phyloP scores from a whole-genome alignment of 2,113 vertebrate species.

The Hippotragus niger region DNA sequence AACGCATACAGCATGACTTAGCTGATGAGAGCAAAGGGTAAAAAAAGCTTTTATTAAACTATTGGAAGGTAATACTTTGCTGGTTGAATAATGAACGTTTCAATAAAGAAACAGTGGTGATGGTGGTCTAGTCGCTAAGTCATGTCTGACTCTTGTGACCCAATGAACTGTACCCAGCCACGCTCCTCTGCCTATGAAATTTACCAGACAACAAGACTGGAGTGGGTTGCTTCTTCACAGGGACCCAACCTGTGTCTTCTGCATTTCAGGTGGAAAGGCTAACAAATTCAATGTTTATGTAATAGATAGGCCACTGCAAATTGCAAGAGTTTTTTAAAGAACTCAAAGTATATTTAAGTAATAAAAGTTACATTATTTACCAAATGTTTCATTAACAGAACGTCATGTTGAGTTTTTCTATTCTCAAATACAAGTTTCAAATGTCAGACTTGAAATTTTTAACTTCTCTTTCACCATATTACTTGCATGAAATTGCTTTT shows the following conservation, averaged over 20 bases:
- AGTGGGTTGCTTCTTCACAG: not conserved
- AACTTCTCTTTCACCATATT: not conserved
- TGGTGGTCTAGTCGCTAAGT: not conserved
- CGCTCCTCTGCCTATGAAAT: not conserved
- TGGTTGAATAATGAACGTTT: not conserved
- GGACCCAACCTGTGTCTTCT: not conserved
- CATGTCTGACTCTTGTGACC: not conserved
- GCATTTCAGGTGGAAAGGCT: not conserved
- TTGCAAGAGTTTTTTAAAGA: not conserved
- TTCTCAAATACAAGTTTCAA: not conserved
- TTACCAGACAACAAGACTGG: not conserved
- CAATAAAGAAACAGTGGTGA: not conserved
- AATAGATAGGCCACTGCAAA: not conserved
- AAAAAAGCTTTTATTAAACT: not conserved
- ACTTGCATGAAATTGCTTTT: not conserved
- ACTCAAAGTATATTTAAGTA: not conserved
- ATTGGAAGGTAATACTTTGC: not conserved
- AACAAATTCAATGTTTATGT: not conserved
- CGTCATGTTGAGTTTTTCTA: not conserved
- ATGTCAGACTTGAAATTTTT: not conserved
- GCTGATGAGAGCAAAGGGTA: not conserved
- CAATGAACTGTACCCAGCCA: fast-evolving
- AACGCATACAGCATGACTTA: not conserved
- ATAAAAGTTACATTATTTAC: conserved; percentile 3
- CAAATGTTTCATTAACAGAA: not conserved